phyloP scores from a whole-genome alignment of 2,888 invertebrate genomes.

The Acheta domesticus region DNA sequence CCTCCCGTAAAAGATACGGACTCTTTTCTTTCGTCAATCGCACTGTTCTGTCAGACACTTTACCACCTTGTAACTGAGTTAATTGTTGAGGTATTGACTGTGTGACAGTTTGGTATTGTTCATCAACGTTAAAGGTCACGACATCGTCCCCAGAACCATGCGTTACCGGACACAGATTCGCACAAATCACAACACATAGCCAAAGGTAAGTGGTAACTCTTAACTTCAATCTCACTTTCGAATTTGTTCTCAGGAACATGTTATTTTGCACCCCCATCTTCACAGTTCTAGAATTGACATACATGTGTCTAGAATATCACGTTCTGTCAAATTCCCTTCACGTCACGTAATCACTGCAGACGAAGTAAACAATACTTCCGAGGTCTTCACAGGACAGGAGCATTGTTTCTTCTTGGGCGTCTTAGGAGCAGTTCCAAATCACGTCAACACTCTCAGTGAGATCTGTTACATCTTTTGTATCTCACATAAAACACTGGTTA shows the following conservation, averaged over 20 bases:
- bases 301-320: not conserved
- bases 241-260: not conserved
- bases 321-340: not conserved
- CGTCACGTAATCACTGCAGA: no score
- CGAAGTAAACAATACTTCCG: no score
- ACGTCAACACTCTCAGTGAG: no score
- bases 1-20: slow-evolving; percentile 74
- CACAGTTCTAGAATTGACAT: not conserved
- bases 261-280: not conserved
- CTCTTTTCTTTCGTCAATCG: slow-evolving; percentile 56
- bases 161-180: not conserved
- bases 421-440: no score
- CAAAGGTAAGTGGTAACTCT: not conserved
- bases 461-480: no score
- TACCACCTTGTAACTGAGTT: slow-evolving; percentile 47
- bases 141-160: not conserved
- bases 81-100: slow-evolving; percentile 21
- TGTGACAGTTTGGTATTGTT: slow-evolving; percentile 12
- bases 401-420: no score
- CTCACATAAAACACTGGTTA: no score
- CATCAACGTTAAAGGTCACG: not conserved
- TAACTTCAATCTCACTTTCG: not conserved
- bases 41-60: slow-evolving; percentile 58
- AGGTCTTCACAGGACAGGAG: no score
- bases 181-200: slow-evolving; percentile 12